Conservation (phyloP, 2,113 vertebrate species). For the Anser brachyrhynchus region DNA sequence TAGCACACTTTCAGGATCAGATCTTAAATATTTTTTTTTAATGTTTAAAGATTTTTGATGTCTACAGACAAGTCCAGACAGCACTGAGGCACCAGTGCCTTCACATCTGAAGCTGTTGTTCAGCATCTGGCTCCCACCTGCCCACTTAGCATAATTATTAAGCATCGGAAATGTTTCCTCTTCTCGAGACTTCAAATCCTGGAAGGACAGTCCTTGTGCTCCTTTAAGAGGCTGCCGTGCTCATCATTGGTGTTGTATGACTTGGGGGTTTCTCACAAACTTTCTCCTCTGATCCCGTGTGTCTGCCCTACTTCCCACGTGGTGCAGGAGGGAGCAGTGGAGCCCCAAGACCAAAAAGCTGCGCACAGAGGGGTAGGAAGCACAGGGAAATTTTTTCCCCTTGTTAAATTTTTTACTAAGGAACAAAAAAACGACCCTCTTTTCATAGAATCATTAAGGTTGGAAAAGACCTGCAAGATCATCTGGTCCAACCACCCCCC, state of each 20-base stretch:
- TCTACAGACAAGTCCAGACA: background rate
- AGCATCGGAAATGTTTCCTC: slow-evolving; percentile 15
- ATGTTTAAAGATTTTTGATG: background rate
- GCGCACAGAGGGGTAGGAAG: accelerated
- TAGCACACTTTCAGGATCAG: background rate
- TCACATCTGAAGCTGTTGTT: slow-evolving; percentile 6
- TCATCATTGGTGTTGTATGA: background rate
- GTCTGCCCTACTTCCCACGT: accelerated
- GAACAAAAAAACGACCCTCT: background rate
- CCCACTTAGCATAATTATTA: slow-evolving; percentile 19
- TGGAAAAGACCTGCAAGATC: no score
- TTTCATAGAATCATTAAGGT: no score
- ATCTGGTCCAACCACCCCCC: no score
- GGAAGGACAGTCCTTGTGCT: background rate
- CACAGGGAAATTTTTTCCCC: background rate
- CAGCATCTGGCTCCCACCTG: slow-evolving; percentile 62
- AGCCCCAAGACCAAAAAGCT: background rate
- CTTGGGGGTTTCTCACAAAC: background rate
- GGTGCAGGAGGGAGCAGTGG: accelerated
- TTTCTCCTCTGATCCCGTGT: background rate
- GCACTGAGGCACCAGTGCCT: background rate
- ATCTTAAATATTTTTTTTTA: background rate
- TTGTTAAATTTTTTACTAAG: background rate
- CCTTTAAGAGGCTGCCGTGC: background rate
- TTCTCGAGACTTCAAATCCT: slow-evolving; percentile 29